Percentiles rank a stretch among this genome's conserved stretches.
Evolutionary conservation across 2,888 invertebrate species (phyloP).

Genomic region (Yponomeuta sedellus): DNA sequence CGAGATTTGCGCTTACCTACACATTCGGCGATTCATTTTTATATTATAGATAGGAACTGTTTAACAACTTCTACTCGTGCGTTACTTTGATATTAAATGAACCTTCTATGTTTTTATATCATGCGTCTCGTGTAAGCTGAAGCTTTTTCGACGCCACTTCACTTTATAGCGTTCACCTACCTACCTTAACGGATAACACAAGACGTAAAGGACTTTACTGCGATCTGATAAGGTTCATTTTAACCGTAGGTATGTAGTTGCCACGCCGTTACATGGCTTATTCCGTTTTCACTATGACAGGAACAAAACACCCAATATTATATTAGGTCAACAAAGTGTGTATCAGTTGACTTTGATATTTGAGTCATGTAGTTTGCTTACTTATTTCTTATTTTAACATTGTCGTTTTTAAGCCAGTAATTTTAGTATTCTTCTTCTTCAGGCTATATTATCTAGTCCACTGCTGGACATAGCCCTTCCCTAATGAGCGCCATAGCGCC

Average conservation of each 20-base stretch:
- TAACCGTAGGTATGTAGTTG: neutral
- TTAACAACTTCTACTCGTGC: neutral
- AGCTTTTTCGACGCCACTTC: slow-evolving; percentile 8
- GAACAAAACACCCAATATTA: neutral
- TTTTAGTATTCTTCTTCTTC: no score
- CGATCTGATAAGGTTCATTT: slow-evolving; percentile 17
- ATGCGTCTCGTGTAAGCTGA: slow-evolving; percentile 4
- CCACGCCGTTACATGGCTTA: neutral
- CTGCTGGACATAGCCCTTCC: no score
- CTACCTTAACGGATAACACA: neutral
- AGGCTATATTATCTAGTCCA: no score
- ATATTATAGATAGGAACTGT: no score
- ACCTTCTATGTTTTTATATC: neutral
- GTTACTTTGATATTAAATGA: neutral
- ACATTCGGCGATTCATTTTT: no score
- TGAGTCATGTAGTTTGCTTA: neutral
- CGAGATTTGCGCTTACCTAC: no score
- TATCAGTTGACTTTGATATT: slow-evolving; percentile 2
- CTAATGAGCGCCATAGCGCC: no score
- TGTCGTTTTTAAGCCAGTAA: neutral
- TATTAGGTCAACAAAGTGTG: neutral
- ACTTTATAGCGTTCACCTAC: neutral
- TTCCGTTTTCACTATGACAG: slow-evolving; percentile 6
- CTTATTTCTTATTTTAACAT: neutral
- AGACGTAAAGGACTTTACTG: neutral